These are phyloP conservation scores for Gymnogyps californianus DNA, from an alignment of 2,113 vertebrate species.

Conservation along the genomic window DNA sequence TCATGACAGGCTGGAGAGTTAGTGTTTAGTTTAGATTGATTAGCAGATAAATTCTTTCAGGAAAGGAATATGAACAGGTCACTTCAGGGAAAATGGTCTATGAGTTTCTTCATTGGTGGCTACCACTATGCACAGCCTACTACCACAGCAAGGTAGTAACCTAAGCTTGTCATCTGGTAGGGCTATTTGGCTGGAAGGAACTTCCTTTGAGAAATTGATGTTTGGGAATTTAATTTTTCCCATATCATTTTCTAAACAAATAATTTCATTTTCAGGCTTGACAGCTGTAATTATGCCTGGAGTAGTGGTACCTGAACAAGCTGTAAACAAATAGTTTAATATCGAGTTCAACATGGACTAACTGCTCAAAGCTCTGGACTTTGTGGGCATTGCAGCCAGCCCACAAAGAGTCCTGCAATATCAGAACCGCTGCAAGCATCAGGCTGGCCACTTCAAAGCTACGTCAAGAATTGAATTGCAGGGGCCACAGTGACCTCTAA, in stretches of 20 bases:
- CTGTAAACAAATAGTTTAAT: neutral
- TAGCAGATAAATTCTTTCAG: neutral
- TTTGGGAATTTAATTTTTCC: neutral
- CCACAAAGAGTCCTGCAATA: neutral
- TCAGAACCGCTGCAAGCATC: neutral
- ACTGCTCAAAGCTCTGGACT: neutral
- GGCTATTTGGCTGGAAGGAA: neutral
- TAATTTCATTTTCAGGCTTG: neutral
- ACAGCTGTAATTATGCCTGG: neutral
- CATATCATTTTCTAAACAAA: neutral
- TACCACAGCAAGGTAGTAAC: neutral
- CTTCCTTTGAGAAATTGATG: neutral
- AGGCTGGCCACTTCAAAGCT: neutral
- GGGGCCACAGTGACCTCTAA: neutral
- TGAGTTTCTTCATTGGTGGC: neutral
- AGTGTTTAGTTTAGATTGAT: neutral
- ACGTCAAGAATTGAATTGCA: neutral
- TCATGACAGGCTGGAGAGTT: neutral
- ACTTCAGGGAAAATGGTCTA: neutral
- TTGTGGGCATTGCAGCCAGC: neutral
- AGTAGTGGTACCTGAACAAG: neutral
- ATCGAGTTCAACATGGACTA: neutral
- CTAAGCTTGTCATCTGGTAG: neutral
- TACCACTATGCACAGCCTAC: neutral
- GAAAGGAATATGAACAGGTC: neutral